Conservation (phyloP, 2,888 invertebrate genomes). For the Rhingia campestris region DNA sequence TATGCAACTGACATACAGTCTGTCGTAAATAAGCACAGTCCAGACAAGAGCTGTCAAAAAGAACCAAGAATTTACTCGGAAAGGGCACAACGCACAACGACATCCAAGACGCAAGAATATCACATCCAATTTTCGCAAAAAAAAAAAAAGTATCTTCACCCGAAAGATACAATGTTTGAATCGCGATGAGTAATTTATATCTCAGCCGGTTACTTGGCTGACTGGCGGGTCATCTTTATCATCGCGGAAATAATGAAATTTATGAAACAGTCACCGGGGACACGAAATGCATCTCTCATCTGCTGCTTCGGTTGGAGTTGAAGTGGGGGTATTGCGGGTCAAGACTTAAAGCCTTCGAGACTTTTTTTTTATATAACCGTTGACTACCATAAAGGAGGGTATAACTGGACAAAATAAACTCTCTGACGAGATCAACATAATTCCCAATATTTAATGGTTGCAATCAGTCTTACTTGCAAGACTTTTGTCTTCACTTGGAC, state of each 20-base stretch:
- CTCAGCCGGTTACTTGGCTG: neutral
- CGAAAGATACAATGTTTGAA: constrained; percentile 12
- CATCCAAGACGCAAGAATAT: constrained; percentile 16
- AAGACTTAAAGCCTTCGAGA: neutral
- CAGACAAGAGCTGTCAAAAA: constrained; percentile 68
- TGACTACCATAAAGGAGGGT: neutral
- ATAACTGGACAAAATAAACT: constrained; percentile 1
- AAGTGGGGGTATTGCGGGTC: neutral
- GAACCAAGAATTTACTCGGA: constrained; percentile 46
- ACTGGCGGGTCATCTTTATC: constrained; percentile 41
- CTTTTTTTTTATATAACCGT: constrained; percentile 20
- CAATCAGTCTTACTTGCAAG: constrained; percentile 18
- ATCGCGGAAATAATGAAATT: constrained; percentile 46
- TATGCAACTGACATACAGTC: constrained; percentile 56
- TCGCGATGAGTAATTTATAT: constrained; percentile 54
- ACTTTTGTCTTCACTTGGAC: neutral
- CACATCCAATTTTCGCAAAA: constrained; percentile 38
- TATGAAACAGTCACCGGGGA: constrained; percentile 49
- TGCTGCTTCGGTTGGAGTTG: neutral
- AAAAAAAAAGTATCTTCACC: neutral
- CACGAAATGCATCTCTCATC: constrained; percentile 43
- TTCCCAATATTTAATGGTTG: constrained; percentile 36
- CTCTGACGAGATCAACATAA: neutral
- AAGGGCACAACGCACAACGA: constrained; percentile 31
- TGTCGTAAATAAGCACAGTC: constrained; percentile 65